Conservation (phyloP, 2,113 vertebrate species). For the Thymallus thymallus region DNA sequence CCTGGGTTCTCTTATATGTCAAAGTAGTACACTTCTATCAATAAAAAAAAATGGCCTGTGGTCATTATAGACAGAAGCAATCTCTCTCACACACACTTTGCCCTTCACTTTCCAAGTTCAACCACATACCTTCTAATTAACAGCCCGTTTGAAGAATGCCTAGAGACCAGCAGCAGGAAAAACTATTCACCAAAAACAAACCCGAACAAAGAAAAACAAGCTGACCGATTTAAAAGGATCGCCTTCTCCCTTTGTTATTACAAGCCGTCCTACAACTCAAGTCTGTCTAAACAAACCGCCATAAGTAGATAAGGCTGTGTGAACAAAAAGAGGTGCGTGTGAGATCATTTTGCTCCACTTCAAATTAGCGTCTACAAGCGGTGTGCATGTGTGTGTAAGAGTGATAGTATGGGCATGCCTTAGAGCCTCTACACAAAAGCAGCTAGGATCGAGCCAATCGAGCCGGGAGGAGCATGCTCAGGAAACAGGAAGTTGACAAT, state of each 20-base stretch:
- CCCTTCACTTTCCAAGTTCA: background rate
- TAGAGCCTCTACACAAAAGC: constrained; percentile 66
- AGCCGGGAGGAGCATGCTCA: constrained; percentile 19
- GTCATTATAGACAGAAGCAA: background rate
- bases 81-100: background rate
- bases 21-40: background rate
- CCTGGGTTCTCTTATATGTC: background rate
- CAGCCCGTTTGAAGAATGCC: background rate
- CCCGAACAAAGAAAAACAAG: constrained; percentile 37
- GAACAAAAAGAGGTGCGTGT: background rate
- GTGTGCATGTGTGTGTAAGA: background rate
- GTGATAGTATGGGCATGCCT: constrained; percentile 31
- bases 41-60: background rate
- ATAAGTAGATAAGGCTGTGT: background rate
- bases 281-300: background rate
- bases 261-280: background rate
- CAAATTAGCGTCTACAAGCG: background rate
- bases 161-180: background rate
- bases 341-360: constrained; percentile 17
- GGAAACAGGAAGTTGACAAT: constrained; percentile 67
- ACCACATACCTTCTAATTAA: background rate
- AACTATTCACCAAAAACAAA: constrained; percentile 8
- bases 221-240: constrained; percentile 28
- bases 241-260: constrained; percentile 1
- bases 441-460: constrained; percentile 36